These are phyloP conservation scores for Hemichromis elongatus DNA, from an alignment of 2,113 vertebrate species.

Conservation along the genomic window DNA sequence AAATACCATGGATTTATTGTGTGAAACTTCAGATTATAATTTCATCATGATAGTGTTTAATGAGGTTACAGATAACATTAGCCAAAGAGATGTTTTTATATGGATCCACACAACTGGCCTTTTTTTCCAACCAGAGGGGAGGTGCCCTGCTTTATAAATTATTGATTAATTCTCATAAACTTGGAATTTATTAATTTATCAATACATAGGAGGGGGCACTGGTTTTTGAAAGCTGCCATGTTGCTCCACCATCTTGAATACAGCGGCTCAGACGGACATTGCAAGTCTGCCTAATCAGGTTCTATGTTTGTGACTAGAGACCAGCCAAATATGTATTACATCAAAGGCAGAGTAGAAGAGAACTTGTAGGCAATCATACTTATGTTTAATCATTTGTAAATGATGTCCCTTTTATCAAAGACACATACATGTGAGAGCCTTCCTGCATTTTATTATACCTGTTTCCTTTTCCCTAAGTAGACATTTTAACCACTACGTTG, in stretches of 20 bases:
- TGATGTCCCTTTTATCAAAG: neutral
- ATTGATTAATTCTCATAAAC: neutral
- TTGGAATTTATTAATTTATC: neutral
- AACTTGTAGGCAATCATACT: neutral
- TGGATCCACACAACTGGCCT: neutral
- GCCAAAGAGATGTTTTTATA: neutral
- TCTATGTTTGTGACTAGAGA: neutral
- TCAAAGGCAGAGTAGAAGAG: neutral
- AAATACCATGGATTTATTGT: neutral
- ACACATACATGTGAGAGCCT: neutral
- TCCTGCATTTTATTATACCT: neutral
- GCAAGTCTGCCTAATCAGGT: neutral
- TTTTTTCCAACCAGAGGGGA: neutral
- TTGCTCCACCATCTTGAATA: neutral
- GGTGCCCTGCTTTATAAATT: neutral
- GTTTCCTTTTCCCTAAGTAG: neutral
- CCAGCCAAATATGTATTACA: neutral
- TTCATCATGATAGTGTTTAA: neutral
- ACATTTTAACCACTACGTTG: neutral
- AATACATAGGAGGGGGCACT: neutral
- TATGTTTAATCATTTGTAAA: neutral
- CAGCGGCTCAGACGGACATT: neutral
- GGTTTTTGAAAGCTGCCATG: neutral
- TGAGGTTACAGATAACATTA: neutral
- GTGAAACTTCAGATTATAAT: neutral